Percentiles rank a stretch among this genome's conserved stretches.
phyloP scores from a whole-genome alignment of 1,140 invertebrate genomes.

The Eurosta solidaginis region DNA sequence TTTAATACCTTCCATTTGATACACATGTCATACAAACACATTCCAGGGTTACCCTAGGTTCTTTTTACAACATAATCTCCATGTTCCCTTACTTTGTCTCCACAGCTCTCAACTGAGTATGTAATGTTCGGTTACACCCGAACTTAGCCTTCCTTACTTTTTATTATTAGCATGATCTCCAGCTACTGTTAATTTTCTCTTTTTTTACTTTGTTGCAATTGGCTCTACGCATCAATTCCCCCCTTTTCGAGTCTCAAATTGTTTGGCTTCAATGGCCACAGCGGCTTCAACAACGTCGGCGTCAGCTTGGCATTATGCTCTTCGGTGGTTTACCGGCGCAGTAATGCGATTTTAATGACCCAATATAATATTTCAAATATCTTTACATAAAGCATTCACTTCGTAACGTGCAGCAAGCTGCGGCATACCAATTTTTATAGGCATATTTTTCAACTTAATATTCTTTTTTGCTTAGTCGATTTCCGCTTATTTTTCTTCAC shows the following conservation, averaged over 20 bases:
- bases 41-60: no score
- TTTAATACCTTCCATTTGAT: no score
- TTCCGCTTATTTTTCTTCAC: background rate
- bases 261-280: background rate
- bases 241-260: background rate
- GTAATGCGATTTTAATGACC: slow-evolving; percentile 25
- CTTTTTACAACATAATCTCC: no score
- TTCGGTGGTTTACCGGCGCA: background rate
- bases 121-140: background rate
- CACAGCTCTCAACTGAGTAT: no score
- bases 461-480: background rate
- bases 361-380: slow-evolving; percentile 14
- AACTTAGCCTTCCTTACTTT: background rate
- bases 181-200: background rate
- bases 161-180: background rate
- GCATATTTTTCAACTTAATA: background rate
- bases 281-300: background rate
- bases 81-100: no score
- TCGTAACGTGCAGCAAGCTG: background rate
- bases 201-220: background rate
- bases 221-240: no score
- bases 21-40: no score
- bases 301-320: background rate
- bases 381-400: background rate
- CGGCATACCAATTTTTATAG: slow-evolving; percentile 13